Evolutionary conservation across 1,140 invertebrate genomes (phyloP).

Genomic region (Chrysomallon squamiferum): DNA sequence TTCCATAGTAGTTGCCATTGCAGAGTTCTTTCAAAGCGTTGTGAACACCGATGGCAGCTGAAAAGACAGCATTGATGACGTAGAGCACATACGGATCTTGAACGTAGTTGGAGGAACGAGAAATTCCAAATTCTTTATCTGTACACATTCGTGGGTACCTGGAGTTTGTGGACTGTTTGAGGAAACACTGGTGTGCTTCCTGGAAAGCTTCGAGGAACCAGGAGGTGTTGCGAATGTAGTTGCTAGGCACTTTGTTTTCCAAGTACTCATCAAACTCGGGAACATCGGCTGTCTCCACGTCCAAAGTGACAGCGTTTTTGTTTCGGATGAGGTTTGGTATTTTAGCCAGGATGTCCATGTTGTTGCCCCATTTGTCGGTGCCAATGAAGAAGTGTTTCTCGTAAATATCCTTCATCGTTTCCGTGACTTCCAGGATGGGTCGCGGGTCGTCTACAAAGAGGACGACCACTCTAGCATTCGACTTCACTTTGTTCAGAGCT

Average conservation of each 20-base stretch:
- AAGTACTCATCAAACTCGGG: constrained; percentile 61
- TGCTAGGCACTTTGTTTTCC: constrained; percentile 53
- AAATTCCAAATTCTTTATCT: constrained; percentile 23
- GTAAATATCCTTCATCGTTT: constrained; percentile 58
- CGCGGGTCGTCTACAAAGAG: constrained; percentile 79
- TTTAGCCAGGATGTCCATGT: constrained; percentile 71
- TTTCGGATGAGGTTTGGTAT: constrained; percentile 66
- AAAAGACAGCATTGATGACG: constrained; percentile 58
- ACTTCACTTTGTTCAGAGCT: constrained; percentile 56
- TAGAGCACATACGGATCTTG: constrained; percentile 59
- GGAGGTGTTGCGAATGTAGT: constrained; percentile 54
- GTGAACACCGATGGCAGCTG: constrained; percentile 49
- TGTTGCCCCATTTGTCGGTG: constrained; percentile 80
- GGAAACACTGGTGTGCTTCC: constrained; percentile 57
- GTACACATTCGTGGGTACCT: constrained; percentile 8
- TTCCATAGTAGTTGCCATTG: constrained; percentile 15
- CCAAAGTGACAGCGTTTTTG: constrained; percentile 55
- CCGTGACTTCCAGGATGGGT: constrained; percentile 68
- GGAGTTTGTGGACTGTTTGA: neutral
- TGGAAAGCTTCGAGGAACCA: constrained; percentile 67
- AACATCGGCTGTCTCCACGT: constrained; percentile 63
- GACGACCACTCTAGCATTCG: constrained; percentile 71
- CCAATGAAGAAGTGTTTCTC: constrained; percentile 74
- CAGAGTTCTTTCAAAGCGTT: constrained; percentile 38
- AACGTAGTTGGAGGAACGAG: constrained; percentile 42